Conservation (phyloP, 2,888 invertebrate genomes). For the Lasioglossum malachurum region DNA sequence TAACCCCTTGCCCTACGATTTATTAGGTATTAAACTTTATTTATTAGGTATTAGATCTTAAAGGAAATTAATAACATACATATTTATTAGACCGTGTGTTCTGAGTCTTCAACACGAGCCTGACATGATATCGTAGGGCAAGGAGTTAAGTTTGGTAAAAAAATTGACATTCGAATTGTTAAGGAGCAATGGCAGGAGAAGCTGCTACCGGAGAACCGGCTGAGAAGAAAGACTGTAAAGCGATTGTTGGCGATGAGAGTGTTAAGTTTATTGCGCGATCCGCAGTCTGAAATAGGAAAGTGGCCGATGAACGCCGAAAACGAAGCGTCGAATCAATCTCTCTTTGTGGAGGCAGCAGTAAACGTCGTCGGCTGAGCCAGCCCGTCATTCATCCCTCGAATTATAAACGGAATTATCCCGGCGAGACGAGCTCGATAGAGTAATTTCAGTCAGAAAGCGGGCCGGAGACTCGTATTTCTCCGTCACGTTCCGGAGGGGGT, state of each 20-base stretch:
- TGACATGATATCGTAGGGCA: too few relatives aligned
- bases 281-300: neutral
- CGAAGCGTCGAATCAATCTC: neutral
- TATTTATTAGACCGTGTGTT: too few relatives aligned
- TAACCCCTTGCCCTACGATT: too few relatives aligned
- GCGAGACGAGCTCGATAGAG: neutral
- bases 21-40: too few relatives aligned
- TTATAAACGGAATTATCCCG: conserved; percentile 33
- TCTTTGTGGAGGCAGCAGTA: neutral
- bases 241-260: neutral
- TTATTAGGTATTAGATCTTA: too few relatives aligned
- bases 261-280: neutral
- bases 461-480: conserved; percentile 41
- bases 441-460: conserved; percentile 28
- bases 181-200: too few relatives aligned
- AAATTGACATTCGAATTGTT: too few relatives aligned
- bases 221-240: neutral
- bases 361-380: neutral
- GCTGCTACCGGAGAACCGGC: too few relatives aligned
- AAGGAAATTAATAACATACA: too few relatives aligned
- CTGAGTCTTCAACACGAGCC: too few relatives aligned
- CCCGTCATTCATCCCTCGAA: neutral
- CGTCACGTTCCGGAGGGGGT: conserved; percentile 43
- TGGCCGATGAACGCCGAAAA: neutral
- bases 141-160: too few relatives aligned